Evolutionary conservation across 2,888 invertebrate genomes (phyloP), one percentile per base, ranked within the genome.

Genomic region (Synanthedon vespiformis): DNA sequence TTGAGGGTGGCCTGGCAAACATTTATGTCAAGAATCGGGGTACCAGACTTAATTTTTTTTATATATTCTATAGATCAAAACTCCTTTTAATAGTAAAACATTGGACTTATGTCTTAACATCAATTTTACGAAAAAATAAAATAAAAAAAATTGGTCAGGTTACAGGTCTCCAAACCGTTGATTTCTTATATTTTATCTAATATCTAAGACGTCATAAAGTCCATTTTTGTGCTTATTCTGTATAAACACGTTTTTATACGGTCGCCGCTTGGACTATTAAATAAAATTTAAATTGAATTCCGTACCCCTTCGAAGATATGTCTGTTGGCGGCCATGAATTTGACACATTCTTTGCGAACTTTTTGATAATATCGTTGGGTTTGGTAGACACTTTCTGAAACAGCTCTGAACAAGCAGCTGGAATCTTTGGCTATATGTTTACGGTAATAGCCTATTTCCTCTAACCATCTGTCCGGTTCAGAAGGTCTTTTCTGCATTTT

Each of bases 361-460:
- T 89, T 89, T 63, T 91, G 89, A 73, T 95, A 95, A 75, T 92
- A 91, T 59, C 91, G 82, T 82, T 97, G 90, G 22, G 89, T 89
- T 53, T 89, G 89, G 65, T 84, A 90, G 62, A 93, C 90, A 82
- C 96, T 95, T 80, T 97, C 97, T 41, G 96, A 93, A 52, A 96
- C 92, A 11, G 94, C 94, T 63, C 97, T 90, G 80, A 97, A 97
- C 50, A 97, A 86, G 71, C 95, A 96, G 56, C 94, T 94, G 52
- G 95, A 93, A 87, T 97, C 97, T 67, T 93, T 92, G 52, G 96
- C 95, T 14, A 94, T 93, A 68, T 94, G 94, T 88, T 97, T 97
- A 63, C 96, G 89, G 75, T 94, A 95, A 68, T 92, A 92, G 47
- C 94, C 94, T 73, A 93, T 89, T 59, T 90, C 90, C 64, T 94